phyloP scores from a whole-genome alignment of 1,140 invertebrate species.

The Drosophila navojoa region DNA sequence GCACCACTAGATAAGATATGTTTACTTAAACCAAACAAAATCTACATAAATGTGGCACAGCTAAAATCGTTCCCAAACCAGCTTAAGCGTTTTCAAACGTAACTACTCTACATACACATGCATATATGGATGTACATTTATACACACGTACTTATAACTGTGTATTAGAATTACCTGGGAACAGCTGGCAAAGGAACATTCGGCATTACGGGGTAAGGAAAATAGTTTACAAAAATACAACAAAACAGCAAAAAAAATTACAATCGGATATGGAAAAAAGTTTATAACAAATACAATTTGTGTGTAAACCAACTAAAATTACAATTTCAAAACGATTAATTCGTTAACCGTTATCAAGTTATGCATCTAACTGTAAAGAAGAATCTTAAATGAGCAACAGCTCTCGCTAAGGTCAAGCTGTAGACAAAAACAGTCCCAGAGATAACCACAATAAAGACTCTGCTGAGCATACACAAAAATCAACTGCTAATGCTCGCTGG shows the following conservation, averaged over 20 bases:
- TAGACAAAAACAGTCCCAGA: constrained; percentile 8
- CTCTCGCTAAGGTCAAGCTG: constrained; percentile 30
- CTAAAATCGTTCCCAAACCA: constrained; percentile 39
- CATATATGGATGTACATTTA: background rate
- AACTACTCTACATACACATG: background rate
- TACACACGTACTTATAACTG: too few relatives aligned
- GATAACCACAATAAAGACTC: constrained; percentile 52
- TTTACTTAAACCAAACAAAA: constrained; percentile 45
- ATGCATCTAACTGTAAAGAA: constrained; percentile 57
- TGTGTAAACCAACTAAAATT: background rate
- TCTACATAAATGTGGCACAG: constrained; percentile 54
- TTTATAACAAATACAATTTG: background rate
- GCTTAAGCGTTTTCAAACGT: constrained; percentile 7
- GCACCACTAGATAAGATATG: constrained; percentile 56
- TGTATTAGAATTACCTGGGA: background rate
- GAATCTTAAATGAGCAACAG: constrained; percentile 42
- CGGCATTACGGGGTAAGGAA: background rate
- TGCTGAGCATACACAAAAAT: constrained; percentile 12
- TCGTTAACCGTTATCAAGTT: constrained; percentile 28
- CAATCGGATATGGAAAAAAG: background rate
- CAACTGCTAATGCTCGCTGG: constrained; percentile 23
- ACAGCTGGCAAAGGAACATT: background rate
- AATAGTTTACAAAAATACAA: background rate
- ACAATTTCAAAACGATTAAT: constrained; percentile 17
- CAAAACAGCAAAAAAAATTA: background rate